Evolutionary conservation across 2,797 vertebrate species (phyloP).

Genomic region (Acipenser oxyrinchus): DNA sequence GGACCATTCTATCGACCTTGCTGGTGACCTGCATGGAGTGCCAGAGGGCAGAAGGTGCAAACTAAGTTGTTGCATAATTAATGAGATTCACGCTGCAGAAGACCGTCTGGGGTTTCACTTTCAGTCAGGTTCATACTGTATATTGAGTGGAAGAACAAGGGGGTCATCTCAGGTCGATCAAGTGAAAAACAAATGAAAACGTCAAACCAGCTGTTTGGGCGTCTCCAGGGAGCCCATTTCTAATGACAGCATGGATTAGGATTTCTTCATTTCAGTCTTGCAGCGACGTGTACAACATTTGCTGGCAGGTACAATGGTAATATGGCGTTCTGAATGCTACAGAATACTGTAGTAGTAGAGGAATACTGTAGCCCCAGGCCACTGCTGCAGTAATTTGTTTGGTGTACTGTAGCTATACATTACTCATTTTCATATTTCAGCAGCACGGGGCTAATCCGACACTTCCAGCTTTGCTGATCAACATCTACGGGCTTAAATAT

Average conservation of each 20-base stretch:
- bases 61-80: too few species aligned
- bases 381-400: constrained; percentile 20
- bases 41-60: constrained; percentile 31
- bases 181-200: not conserved
- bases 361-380: constrained; percentile 10
- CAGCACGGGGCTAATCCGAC: too few species aligned
- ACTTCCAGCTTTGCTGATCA: too few species aligned
- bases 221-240: constrained; percentile 47
- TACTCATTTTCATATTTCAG: too few species aligned
- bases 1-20: too few species aligned
- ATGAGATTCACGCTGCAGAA: too few species aligned
- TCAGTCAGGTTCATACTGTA: too few species aligned
- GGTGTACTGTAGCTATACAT: too few species aligned
- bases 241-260: constrained; percentile 27
- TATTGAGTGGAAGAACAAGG: too few species aligned
- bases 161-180: not conserved
- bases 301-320: constrained; percentile 3
- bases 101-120: too few species aligned
- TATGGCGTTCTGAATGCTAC: constrained; percentile 19
- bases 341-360: constrained; percentile 5
- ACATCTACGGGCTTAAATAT: too few species aligned
- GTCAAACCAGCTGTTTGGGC: constrained; percentile 27
- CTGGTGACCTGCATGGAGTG: constrained; percentile 4
- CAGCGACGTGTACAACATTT: constrained; percentile 40
- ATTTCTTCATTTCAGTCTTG: constrained; percentile 19